Evolutionary conservation across 2,888 invertebrate species (phyloP).

Genomic region (Apantesis nais): DNA sequence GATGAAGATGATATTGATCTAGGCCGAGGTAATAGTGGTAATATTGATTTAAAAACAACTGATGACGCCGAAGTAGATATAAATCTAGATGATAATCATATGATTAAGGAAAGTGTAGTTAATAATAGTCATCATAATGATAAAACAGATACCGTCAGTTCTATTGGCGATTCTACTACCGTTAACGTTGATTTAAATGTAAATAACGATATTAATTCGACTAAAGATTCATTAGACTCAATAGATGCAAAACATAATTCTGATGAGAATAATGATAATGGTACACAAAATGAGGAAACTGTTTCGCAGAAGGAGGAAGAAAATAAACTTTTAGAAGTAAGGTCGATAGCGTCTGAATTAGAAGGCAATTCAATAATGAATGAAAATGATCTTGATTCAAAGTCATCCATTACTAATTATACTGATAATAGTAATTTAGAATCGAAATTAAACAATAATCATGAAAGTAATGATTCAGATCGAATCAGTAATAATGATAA

Average conservation of each 20-base stretch:
- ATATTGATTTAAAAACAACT: no score
- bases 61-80: no score
- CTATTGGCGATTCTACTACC: slow-evolving; percentile 4
- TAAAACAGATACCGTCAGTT: slow-evolving; percentile 1
- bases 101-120: no score
- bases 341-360: neutral
- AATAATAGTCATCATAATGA: neutral
- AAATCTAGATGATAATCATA: no score
- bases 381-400: neutral
- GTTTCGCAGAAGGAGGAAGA: neutral
- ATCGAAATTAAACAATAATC: neutral
- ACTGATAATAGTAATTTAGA: slow-evolving; percentile 8
- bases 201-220: slow-evolving; percentile 3
- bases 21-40: neutral
- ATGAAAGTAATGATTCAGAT: slow-evolving; percentile 5
- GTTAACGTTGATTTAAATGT: neutral
- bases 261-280: neutral
- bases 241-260: neutral
- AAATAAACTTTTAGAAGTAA: neutral
- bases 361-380: neutral
- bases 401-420: neutral
- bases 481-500: slow-evolving; percentile 3
- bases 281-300: neutral
- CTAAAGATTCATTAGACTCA: slow-evolving; percentile 1
- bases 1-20: neutral